Conservation (phyloP, 2,888 invertebrate genomes). For the Lycophotia porphyrea region DNA sequence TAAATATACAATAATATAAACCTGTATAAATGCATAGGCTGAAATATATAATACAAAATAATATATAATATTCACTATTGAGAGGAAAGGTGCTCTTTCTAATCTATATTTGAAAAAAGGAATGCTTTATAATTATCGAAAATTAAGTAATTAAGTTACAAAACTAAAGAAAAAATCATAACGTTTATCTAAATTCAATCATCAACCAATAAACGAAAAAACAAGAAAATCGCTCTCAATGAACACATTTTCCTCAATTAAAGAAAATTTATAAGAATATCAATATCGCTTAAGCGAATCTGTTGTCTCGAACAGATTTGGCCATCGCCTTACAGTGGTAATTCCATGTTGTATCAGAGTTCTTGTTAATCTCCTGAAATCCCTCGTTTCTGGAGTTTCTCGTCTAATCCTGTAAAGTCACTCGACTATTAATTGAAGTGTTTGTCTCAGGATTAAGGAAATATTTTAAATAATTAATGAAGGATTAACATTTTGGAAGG, state of each 20-base stretch:
- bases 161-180: not conserved
- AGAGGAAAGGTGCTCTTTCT: no score
- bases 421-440: slow-evolving; percentile 75
- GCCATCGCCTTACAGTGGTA: slow-evolving; percentile 73
- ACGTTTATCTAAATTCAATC: not conserved
- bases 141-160: not conserved
- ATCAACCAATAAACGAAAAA: slow-evolving; percentile 1
- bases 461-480: slow-evolving; percentile 63
- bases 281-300: slow-evolving; percentile 59
- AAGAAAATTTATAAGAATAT: slow-evolving; percentile 48
- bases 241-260: slow-evolving; percentile 31
- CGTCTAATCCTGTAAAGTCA: slow-evolving; percentile 73
- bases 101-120: no score
- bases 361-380: slow-evolving; percentile 69
- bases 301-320: slow-evolving; percentile 58
- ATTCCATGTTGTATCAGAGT: slow-evolving; percentile 71
- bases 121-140: not conserved
- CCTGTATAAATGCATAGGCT: no score
- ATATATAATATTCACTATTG: no score
- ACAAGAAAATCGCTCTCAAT: not conserved
- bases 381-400: slow-evolving; percentile 62
- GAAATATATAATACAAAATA: no score
- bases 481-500: slow-evolving; percentile 44
- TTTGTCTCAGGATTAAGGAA: slow-evolving; percentile 66
- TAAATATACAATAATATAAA: no score